Evolutionary conservation across 30 jellyfish, hydroid and myxozoan species (phyloP), one percentile per base, ranked within the genome.

Genomic region (Pelagia noctiluca): DNA sequence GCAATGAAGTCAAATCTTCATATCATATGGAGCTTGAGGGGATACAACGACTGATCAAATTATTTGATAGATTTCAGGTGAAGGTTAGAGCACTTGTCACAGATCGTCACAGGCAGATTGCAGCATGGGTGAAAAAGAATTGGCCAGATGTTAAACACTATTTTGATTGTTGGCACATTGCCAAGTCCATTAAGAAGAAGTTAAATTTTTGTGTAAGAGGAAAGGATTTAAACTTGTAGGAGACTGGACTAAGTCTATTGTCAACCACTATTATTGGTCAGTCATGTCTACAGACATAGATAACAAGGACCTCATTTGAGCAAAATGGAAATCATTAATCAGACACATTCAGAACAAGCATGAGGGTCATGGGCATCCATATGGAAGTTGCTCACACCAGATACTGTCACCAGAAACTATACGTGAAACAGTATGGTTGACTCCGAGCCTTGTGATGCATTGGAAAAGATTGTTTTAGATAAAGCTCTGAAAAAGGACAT

Each of bases 261-360:
- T 80, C 64, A 80, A 80, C 85, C 91, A 80, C 88, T 82, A 62
- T 82, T 71, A 49, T 31, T 73, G 95, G 88, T 84, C 95, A 78
- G 80, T 78, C 69, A 62, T 78, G 89, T 60, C 89, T 35, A 78
- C 87, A 50, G 78, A 57, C 47, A 50, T 75, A 48, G 87, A 52
- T 37, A 50, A 75, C 76, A 75, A 50, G 63, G 87, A 75, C 32
- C 80, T 75, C 35, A 75, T 75, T 50, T 54, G 12, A 57, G 87
- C 87, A 49, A 75, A 75, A 75, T 75, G 87, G 84, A 72, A 8
- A 72, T 50, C 84, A 24, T 37, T 50, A 18, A 67, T 72, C 71
- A 38, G 71, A 38, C 84, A 72, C 49, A 26, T 72, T 72, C 84
- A 72, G 71, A 72, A 72, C 71, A 50, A 38, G 84, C 84, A 72